These are phyloP conservation scores for Rhea pennata DNA, from an alignment of 2,113 vertebrate genomes.

Conservation along the genomic window DNA sequence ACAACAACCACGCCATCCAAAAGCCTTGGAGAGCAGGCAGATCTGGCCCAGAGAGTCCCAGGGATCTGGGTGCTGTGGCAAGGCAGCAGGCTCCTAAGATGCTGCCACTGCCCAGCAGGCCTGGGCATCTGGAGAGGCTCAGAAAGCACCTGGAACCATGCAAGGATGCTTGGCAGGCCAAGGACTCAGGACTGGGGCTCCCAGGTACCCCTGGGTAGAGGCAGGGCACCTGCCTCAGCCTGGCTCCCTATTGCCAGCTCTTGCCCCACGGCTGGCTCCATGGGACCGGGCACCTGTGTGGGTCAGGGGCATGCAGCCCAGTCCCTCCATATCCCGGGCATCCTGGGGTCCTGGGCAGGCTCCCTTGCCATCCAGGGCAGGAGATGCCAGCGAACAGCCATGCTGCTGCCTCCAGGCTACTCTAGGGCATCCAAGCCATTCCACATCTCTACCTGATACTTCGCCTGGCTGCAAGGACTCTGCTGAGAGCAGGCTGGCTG, in stretches of 20 bases:
- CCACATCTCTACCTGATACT: constrained; percentile 68
- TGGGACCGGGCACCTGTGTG: no score
- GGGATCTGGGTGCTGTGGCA: background rate
- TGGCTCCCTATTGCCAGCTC: background rate
- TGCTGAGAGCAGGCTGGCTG: constrained; percentile 69
- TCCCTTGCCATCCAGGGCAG: background rate
- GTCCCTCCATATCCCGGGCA: background rate
- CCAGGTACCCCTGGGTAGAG: background rate
- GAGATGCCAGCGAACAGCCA: constrained; percentile 46
- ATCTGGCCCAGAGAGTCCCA: background rate
- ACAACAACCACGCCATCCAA: background rate
- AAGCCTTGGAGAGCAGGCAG: background rate
- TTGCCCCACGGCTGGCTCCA: no score
- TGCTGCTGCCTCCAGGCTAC: constrained; percentile 14
- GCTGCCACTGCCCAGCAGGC: background rate
- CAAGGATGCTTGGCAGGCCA: no score
- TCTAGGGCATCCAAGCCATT: background rate
- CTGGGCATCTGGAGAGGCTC: background rate
- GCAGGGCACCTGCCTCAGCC: background rate
- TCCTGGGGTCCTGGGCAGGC: background rate
- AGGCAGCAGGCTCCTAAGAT: background rate
- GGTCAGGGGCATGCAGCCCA: background rate
- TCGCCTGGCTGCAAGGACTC: constrained; percentile 59
- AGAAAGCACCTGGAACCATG: background rate
- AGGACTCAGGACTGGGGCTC: background rate